Percentiles rank a stretch among this genome's conserved stretches.
phyloP scores from a whole-genome alignment of 1,140 invertebrate genomes.

The Trigoniulus corallinus region DNA sequence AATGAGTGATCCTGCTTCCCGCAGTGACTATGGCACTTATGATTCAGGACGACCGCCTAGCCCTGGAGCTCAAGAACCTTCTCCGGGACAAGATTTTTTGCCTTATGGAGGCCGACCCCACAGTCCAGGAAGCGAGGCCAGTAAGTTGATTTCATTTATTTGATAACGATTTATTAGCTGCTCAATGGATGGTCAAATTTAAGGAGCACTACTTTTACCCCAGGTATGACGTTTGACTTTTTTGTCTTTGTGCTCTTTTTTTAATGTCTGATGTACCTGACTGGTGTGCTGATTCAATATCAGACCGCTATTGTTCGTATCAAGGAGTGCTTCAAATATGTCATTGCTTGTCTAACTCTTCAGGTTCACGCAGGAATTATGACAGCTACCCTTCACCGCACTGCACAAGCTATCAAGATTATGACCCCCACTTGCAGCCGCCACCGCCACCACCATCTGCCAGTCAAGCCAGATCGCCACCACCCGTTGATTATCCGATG shows the following conservation, averaged over 20 bases:
- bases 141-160: slow-evolving; percentile 14
- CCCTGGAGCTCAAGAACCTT: slow-evolving; percentile 11
- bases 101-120: slow-evolving; percentile 17
- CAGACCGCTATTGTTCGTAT: no score
- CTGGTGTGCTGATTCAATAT: no score
- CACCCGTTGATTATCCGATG: slow-evolving; percentile 19
- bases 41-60: slow-evolving; percentile 14
- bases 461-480: slow-evolving; percentile 21
- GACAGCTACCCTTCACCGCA: slow-evolving; percentile 14
- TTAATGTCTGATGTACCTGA: no score
- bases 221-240: no score
- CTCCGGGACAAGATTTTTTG: slow-evolving; percentile 9
- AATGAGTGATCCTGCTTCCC: slow-evolving; percentile 3
- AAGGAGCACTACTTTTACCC: no score
- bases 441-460: slow-evolving; percentile 9
- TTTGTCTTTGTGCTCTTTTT: background rate
- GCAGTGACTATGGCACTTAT: slow-evolving; percentile 14
- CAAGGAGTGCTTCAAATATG: background rate
- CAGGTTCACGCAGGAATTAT: slow-evolving; percentile 15
- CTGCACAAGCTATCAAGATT: slow-evolving; percentile 32
- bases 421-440: slow-evolving; percentile 31
- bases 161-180: background rate
- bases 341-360: background rate
- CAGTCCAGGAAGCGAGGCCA: slow-evolving; percentile 20
- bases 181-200: no score